Evolutionary conservation across 1,140 invertebrate genomes (phyloP), one percentile per base, ranked within the genome.

Genomic region (Homarus americanus): DNA sequence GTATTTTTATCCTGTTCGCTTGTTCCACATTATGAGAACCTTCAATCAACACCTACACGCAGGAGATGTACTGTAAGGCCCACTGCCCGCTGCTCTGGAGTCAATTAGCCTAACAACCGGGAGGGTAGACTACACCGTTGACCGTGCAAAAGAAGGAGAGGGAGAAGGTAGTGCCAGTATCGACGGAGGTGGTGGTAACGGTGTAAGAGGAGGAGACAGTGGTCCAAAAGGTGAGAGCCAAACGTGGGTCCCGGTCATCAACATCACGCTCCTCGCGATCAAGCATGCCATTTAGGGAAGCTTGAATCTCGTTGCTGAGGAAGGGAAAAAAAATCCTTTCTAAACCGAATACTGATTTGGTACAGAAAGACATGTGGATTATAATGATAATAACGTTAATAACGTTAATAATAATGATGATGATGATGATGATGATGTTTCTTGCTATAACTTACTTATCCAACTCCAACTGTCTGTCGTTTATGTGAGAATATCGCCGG

Each of bases 101-200:
- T 44, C n/a, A 44, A 0, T 53, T 79, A 89, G 32, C 87, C 53
- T n/a, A n/a, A 79, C 91, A 91, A 0, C 53, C n/a, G 7, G 82
- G 82, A 24, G 91, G 83, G 17, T 75, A 66, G 7, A 24, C 20
- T 78, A 63, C 84, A 1, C 58, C 76, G 34, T 75, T 63, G 38
- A 72, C 40, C n/a, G 84, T 87, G 78, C 91, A 91, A 24, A 66
- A 87, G 66, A 80, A 87, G 20, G 91, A 91, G 24, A 91, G 49
- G 32, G 91, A 91, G 86, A 87, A 91, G 66, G 91, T 91, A 5
- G 49, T 87, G 24, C 78, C 15, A 24, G 49, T 40, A 78, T 91
- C 69, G n/a, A 80, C 87, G 38, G 76, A 80, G 36, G 83, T 91
- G 36, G 49, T n/a, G 34, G 84, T 91, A 20, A 91, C n/a, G 40